A percentile compares a stretch with the other conserved stretches of the same genome.
These are phyloP conservation scores for Drosophila oshimai DNA, from an alignment of 1,140 invertebrate genomes.

Conservation along the genomic window DNA sequence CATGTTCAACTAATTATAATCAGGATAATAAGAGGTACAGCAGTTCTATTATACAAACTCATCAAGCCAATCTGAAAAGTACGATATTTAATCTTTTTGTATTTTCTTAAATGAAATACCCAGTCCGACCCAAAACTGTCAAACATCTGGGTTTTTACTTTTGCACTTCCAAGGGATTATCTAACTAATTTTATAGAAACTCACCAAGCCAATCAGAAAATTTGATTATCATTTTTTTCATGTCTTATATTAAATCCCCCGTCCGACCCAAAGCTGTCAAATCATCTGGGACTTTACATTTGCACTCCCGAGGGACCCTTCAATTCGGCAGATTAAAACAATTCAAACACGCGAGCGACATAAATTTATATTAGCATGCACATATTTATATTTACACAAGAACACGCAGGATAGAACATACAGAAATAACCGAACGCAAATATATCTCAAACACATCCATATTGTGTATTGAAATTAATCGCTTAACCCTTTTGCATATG, in stretches of 20 bases:
- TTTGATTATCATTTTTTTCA: too few species aligned
- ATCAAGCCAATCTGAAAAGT: not conserved
- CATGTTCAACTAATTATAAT: too few species aligned
- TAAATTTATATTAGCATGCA: slow-evolving; percentile 48
- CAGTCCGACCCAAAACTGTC: not conserved
- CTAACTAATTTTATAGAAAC: too few species aligned
- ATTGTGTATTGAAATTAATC: slow-evolving; percentile 71
- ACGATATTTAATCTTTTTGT: too few species aligned
- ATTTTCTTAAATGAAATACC: not conserved
- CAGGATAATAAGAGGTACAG: too few species aligned
- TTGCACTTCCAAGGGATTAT: too few species aligned
- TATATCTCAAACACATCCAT: slow-evolving; percentile 24
- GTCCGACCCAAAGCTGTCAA: not conserved
- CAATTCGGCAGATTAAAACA: not conserved
- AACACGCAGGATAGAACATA: not conserved
- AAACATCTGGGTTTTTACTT: not conserved
- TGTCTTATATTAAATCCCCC: not conserved
- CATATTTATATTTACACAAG: slow-evolving; percentile 12
- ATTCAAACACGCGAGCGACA: slow-evolving; percentile 15
- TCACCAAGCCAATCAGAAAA: not conserved
- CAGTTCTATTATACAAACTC: too few species aligned
- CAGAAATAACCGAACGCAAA: slow-evolving; percentile 15
- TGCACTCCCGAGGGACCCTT: not conserved
- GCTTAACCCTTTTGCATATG: slow-evolving; percentile 48
- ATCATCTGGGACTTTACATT: not conserved